Conservation (phyloP, 2,888 invertebrate genomes). For the Arrhopalites spinosus region DNA sequence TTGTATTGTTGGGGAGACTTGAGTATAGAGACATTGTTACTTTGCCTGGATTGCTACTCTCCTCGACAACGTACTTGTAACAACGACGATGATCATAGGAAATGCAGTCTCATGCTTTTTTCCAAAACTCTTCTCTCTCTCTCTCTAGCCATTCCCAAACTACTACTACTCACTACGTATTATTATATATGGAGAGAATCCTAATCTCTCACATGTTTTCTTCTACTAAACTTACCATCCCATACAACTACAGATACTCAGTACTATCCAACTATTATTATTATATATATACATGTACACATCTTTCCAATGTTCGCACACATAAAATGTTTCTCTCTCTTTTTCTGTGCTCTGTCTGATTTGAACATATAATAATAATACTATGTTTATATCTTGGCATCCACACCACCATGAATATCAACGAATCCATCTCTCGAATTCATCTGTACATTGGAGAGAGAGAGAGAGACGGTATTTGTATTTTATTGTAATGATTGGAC, state of each 20-base stretch:
- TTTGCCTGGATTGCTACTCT: constrained; percentile 28
- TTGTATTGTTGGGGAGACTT: constrained; percentile 40
- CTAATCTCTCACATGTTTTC: constrained; percentile 31
- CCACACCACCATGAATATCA: constrained; percentile 30
- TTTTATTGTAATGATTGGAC: constrained; percentile 24
- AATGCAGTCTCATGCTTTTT: constrained; percentile 45
- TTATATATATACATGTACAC: not conserved
- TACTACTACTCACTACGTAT: not conserved
- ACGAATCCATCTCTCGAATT: constrained; percentile 23
- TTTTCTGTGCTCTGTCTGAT: not conserved
- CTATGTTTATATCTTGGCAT: constrained; percentile 12
- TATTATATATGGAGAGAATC: not conserved
- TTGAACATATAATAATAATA: not conserved
- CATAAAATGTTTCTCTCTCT: not conserved
- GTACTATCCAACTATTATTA: too few species aligned
- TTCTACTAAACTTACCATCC: constrained; percentile 22
- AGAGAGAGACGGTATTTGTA: not conserved
- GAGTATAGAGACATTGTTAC: constrained; percentile 45
- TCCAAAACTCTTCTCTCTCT: constrained; percentile 14
- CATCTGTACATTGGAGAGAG: not conserved
- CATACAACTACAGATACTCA: too few species aligned
- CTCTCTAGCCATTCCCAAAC: not conserved
- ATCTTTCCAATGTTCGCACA: not conserved
- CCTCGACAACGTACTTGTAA: constrained; percentile 18
- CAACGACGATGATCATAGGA: constrained; percentile 31